phyloP scores from a whole-genome alignment of 2,888 invertebrate genomes.

The Cephus spinipes region DNA sequence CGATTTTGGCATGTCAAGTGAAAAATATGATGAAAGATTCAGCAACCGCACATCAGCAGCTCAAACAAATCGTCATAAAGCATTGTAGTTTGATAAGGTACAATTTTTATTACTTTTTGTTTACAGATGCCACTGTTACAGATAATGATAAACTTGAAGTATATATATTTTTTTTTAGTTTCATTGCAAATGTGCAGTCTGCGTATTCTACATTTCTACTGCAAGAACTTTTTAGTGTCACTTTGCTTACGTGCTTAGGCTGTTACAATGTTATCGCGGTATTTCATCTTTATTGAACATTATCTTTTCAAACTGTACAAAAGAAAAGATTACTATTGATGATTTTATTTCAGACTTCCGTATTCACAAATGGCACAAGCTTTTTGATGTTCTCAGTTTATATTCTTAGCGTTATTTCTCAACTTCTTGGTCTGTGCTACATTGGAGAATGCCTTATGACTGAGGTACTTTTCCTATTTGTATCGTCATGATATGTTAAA shows the following conservation, averaged over 20 bases:
- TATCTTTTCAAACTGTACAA: too few relatives aligned
- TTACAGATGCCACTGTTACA: too few relatives aligned
- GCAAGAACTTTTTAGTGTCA: slow-evolving; percentile 19
- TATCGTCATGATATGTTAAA: too few relatives aligned
- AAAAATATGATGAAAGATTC: neutral
- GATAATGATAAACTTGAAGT: too few relatives aligned
- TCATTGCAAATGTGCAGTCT: too few relatives aligned
- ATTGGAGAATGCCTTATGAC: slow-evolving; percentile 37
- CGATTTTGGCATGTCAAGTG: slow-evolving; percentile 18
- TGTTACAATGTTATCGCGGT: slow-evolving; percentile 21
- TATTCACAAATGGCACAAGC: too few relatives aligned
- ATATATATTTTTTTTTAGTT: too few relatives aligned
- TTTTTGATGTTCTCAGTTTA: slow-evolving; percentile 17
- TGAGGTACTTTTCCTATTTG: slow-evolving; percentile 24
- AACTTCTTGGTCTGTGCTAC: slow-evolving; percentile 34
- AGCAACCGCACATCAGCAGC: too few relatives aligned
- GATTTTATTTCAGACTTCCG: neutral
- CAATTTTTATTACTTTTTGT: too few relatives aligned
- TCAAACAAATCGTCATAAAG: too few relatives aligned
- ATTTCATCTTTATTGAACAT: neutral
- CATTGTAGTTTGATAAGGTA: too few relatives aligned
- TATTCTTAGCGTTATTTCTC: slow-evolving; percentile 24
- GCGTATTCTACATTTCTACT: slow-evolving; percentile 6
- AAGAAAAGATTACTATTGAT: too few relatives aligned
- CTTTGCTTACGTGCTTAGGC: slow-evolving; percentile 25